Evolutionary conservation across 2,113 vertebrate species (phyloP), one percentile per base, ranked within the genome.

Genomic region (Etheostoma cragini): DNA sequence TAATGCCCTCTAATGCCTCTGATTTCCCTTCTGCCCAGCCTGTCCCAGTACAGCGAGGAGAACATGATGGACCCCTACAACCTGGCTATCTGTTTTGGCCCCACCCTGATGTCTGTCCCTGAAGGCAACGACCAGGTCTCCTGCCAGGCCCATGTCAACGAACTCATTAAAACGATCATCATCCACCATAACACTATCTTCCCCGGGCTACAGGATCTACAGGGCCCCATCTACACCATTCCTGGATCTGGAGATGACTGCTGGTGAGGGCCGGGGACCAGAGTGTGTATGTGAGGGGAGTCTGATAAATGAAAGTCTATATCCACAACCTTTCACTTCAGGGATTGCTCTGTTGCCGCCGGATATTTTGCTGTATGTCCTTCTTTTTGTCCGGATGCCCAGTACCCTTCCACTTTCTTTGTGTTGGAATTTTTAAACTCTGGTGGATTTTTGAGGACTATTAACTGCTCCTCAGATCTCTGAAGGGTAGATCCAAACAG

Each of bases 61-160:
- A 99, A 99, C 92, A 99, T 99, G 98, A 99, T 99, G 98, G 98
- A 99, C 93, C 98, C 98, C 87, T 99, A 99, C 94, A 99, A 99
- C 85, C 95, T 99, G 82, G 98, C 98, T 94, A 99, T 99, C 95
- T 99, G 98, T 91, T 99, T 99, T 0, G 98, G 98, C 57, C 98
- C 98, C 83, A 99, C 98, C 0, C 96, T 99, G 83, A 99, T 99
- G 98, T 98, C 97, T 0, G 98, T 99, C 71, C 98, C 98, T 0
- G 98, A 99, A 88, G 96, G 96, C 60, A 95, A 98, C 0, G 98
- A 99, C 94, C 98, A 99, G 93, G 98, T 99, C 65, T 98, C 98
- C 24, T 98, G 97, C 94, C 98, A 99, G 94, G 97, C 98, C 60
- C 98, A 99, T 19, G 97, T 99, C 93, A 99, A 99, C 4, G 98